Conservation (phyloP, 2,113 vertebrate genomes). For the Formicarius rufipectus region DNA sequence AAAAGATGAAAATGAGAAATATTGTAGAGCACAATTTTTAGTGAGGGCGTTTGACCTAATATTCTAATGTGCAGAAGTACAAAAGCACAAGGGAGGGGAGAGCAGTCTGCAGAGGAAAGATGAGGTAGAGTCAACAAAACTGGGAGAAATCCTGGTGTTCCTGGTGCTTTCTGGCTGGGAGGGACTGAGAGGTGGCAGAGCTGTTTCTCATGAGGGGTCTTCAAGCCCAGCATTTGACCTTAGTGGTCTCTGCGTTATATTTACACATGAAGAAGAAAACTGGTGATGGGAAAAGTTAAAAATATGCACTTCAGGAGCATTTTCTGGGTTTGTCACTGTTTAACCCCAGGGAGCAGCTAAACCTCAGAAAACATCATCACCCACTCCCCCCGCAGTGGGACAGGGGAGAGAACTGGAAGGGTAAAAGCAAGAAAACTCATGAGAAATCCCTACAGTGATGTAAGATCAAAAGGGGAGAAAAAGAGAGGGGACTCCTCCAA, state of each 20-base stretch:
- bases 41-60: conserved; percentile 57
- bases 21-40: background rate
- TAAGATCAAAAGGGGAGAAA: background rate
- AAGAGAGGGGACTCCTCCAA: background rate
- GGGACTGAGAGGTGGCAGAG: background rate
- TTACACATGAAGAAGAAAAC: background rate
- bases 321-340: background rate
- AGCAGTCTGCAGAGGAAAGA: background rate
- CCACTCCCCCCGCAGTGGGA: no score
- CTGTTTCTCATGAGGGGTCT: background rate
- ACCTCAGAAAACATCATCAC: background rate
- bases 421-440: background rate
- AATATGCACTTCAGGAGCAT: background rate
- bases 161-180: background rate
- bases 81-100: background rate
- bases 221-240: background rate
- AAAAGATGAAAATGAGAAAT: background rate
- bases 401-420: background rate
- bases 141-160: background rate
- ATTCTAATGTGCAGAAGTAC: conserved; percentile 42
- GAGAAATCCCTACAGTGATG: background rate
- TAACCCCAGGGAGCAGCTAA: background rate
- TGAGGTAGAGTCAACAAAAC: background rate
- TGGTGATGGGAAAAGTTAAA: background rate
- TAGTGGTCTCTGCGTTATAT: background rate